phyloP scores from a whole-genome alignment of 92 coral and sea anemone species.

The Siderastrea radians region DNA sequence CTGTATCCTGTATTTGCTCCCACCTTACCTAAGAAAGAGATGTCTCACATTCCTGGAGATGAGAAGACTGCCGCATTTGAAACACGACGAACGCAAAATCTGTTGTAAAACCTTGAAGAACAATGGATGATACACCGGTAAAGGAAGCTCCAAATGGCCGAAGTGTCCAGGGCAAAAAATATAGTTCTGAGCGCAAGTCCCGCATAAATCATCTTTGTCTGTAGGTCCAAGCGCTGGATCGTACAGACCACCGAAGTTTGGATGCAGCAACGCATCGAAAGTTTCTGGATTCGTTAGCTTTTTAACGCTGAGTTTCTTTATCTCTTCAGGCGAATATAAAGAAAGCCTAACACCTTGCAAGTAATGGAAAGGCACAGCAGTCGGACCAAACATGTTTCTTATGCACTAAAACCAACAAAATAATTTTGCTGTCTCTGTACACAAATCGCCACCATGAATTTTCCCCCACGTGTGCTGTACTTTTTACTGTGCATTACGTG shows the following conservation, averaged over 20 bases:
- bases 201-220: slow-evolving; percentile 94
- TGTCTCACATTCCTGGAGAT: slow-evolving; percentile 70
- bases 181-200: slow-evolving; percentile 92
- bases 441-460: neutral
- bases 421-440: too few relatives aligned
- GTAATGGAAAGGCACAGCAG: slow-evolving; percentile 79
- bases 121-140: slow-evolving; percentile 96
- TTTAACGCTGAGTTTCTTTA: slow-evolving; percentile 87
- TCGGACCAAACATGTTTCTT: slow-evolving; percentile 77
- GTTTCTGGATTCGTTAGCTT: slow-evolving; percentile 91
- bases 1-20: neutral
- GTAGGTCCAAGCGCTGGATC: slow-evolving; percentile 98
- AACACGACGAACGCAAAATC: slow-evolving; percentile 88
- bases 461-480: neutral
- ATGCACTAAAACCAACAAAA: neutral
- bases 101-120: slow-evolving; percentile 84
- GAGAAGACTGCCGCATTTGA: slow-evolving; percentile 82
- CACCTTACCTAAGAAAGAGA: slow-evolving; percentile 79
- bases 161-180: slow-evolving; percentile 96
- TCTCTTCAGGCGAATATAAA: slow-evolving; percentile 86
- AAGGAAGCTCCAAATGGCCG: slow-evolving; percentile 94
- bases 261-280: slow-evolving; percentile 86
- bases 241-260: slow-evolving; percentile 94
- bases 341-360: slow-evolving; percentile 85
- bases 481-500: neutral